A percentile compares a stretch with the other conserved stretches of the same genome.
Evolutionary conservation across 2,888 invertebrate genomes (phyloP).

Genomic region (Aproaerema taeniolella): DNA sequence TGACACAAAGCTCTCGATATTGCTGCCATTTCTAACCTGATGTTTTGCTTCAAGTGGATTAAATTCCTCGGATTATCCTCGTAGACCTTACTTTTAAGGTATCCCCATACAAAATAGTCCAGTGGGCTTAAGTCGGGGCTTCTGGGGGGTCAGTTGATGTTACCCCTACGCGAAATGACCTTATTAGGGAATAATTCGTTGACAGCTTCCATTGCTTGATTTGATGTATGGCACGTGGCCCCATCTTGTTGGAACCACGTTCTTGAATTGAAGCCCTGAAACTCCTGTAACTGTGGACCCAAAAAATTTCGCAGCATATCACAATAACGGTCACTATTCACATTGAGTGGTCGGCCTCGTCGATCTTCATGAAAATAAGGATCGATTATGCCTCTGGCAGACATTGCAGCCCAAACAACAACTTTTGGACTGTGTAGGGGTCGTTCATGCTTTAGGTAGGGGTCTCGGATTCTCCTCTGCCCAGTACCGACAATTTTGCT

Average conservation of each 20-base stretch:
- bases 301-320: conserved; percentile 3
- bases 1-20: neutral
- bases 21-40: conserved; percentile 6
- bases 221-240: conserved; percentile 22
- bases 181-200: conserved; percentile 7
- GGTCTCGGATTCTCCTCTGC: no score
- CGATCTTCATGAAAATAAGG: conserved; percentile 20
- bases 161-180: conserved; percentile 12
- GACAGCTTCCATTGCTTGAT: conserved; percentile 14
- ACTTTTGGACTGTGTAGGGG: no score
- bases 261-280: neutral
- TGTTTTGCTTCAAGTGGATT: neutral
- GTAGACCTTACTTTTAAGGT: conserved; percentile 18
- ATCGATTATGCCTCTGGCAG: no score
- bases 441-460: no score
- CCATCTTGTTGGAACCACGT: conserved; percentile 23
- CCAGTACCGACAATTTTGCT: neutral
- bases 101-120: conserved; percentile 9
- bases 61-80: conserved; percentile 12
- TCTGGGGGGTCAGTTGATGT: conserved; percentile 12
- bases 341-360: conserved; percentile 13
- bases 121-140: conserved; percentile 1
- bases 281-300: neutral
- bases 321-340: conserved; percentile 1
- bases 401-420: no score